Conservation (phyloP, 2,797 vertebrate species). For the Denticeps clupeoides region DNA sequence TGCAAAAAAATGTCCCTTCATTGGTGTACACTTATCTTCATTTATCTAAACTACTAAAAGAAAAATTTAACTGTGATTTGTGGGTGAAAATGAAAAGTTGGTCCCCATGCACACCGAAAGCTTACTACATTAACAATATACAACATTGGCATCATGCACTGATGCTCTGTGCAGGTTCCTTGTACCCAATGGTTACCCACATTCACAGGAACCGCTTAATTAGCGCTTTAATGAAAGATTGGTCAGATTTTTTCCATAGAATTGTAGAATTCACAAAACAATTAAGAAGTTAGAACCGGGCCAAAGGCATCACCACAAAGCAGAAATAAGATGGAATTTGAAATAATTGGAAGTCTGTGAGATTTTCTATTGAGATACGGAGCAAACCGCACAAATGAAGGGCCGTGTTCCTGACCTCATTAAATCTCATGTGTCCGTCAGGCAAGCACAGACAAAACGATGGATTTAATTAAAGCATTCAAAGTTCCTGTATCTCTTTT, state of each 20-base stretch:
- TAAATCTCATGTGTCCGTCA: slow-evolving; percentile 8
- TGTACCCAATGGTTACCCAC: no score
- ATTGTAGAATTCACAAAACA: slow-evolving; percentile 5
- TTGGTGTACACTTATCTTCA: no score
- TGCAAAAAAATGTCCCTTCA: no score
- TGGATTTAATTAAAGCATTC: slow-evolving; percentile 1
- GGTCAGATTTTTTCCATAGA: slow-evolving; percentile 4
- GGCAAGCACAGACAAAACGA: background rate
- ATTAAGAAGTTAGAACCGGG: slow-evolving; percentile 3
- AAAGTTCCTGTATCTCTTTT: background rate
- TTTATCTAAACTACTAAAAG: no score
- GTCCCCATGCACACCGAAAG: no score
- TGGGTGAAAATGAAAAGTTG: no score
- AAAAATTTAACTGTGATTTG: no score
- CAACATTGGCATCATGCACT: no score
- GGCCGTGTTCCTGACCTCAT: slow-evolving; percentile 4
- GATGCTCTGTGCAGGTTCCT: no score
- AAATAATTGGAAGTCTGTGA: background rate
- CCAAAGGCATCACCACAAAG: background rate
- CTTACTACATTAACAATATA: slow-evolving; percentile 9
- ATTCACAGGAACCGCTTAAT: slow-evolving; percentile 4
- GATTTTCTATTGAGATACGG: slow-evolving; percentile 1
- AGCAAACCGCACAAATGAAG: background rate
- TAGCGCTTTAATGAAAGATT: background rate
- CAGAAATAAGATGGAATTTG: background rate